phyloP scores from a whole-genome alignment of 2,113 vertebrate species.

The Stegastes partitus region DNA sequence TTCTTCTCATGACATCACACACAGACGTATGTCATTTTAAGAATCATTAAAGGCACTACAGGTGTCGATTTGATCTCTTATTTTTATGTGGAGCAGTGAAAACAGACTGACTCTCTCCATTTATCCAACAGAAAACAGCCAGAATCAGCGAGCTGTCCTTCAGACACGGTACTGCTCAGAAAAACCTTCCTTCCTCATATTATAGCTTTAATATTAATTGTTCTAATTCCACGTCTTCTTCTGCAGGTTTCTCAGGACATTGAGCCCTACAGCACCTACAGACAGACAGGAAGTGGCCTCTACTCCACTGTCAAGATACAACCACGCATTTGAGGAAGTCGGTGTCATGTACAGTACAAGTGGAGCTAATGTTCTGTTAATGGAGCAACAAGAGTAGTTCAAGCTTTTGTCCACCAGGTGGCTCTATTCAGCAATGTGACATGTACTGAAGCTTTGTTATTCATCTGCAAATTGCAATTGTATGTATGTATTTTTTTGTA shows the following conservation, averaged over 20 bases:
- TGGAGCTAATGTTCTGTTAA: no score
- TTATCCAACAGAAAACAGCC: constrained; percentile 14
- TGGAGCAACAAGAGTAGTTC: no score
- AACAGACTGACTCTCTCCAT: background rate
- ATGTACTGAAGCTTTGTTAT: no score
- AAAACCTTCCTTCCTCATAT: background rate
- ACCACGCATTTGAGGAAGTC: no score
- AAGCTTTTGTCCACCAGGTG: no score
- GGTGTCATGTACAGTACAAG: no score
- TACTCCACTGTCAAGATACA: constrained; percentile 11
- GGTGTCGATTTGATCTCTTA: background rate
- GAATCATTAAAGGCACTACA: no score
- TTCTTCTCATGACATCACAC: no score
- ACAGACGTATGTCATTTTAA: no score
- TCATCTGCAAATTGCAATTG: no score
- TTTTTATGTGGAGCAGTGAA: background rate
- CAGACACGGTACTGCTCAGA: background rate
- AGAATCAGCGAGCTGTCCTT: fast-evolving
- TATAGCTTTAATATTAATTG: background rate
- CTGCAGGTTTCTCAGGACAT: background rate
- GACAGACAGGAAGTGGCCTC: background rate
- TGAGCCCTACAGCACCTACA: constrained; percentile 21
- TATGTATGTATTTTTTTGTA: no score
- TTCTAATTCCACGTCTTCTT: background rate
- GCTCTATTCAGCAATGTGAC: no score